Conservation (phyloP, 2,113 vertebrate genomes). For the Epinephelus moara region DNA sequence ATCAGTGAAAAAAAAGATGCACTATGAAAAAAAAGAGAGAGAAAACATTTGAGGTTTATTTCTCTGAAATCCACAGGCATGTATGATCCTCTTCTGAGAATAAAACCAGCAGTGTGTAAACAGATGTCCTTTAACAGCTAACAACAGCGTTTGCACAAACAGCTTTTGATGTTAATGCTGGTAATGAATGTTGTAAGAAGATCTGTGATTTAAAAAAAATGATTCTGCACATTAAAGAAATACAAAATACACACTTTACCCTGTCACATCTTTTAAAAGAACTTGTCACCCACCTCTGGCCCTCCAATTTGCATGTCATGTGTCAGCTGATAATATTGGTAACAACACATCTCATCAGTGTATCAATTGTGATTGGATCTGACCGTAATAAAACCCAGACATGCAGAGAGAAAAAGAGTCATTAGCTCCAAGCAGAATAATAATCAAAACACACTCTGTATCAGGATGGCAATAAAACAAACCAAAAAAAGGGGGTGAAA, state of each 20-base stretch:
- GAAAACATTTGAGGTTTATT: conserved; percentile 25
- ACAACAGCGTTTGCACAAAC: conserved; percentile 1
- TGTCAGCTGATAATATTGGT: neutral
- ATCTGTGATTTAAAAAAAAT: neutral
- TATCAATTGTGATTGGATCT: neutral
- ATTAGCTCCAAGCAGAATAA: neutral
- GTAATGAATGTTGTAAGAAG: neutral
- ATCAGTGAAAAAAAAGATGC: conserved; percentile 2
- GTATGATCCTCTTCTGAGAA: conserved; percentile 49
- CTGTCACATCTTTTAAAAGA: neutral
- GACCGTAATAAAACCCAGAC: neutral
- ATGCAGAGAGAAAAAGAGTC: neutral
- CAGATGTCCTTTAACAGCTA: conserved; percentile 8
- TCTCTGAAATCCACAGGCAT: conserved; percentile 41
- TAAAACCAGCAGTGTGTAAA: conserved; percentile 21
- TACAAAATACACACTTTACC: neutral
- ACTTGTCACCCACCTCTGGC: neutral
- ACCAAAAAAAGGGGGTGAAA: neutral
- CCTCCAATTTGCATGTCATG: neutral
- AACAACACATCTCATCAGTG: neutral
- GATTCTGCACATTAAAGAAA: neutral
- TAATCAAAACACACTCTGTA: neutral
- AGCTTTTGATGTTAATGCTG: neutral
- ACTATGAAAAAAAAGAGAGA: neutral
- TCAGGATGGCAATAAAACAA: neutral